Evolutionary conservation across 1,140 invertebrate genomes (phyloP).

Genomic region (Listronotus bonariensis): DNA sequence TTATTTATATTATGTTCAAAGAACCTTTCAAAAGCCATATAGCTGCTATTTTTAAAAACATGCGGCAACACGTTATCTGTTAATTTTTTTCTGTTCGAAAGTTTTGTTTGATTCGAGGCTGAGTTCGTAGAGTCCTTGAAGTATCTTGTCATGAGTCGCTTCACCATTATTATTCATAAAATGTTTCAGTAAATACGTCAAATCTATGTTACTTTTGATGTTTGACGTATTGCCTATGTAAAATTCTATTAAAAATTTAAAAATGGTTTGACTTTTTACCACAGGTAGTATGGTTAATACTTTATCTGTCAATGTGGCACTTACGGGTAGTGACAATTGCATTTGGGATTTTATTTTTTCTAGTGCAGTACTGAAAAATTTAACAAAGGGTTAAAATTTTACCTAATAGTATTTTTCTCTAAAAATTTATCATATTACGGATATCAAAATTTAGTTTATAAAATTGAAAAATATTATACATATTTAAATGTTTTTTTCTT

Average conservation of each 20-base stretch:
- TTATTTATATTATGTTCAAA: conserved; percentile 32
- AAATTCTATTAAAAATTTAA: conserved; percentile 35
- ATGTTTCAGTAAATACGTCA: conserved; percentile 19
- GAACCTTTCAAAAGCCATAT: conserved; percentile 36
- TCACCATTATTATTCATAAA: conserved; percentile 22
- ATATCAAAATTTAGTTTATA: too few species aligned
- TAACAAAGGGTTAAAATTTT: background rate
- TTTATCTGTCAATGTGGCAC: conserved; percentile 16
- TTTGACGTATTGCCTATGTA: conserved; percentile 8
- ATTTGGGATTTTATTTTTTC: background rate
- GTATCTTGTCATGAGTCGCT: conserved; percentile 8
- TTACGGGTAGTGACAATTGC: background rate
- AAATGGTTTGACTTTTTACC: conserved; percentile 27
- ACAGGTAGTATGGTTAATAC: conserved; percentile 19
- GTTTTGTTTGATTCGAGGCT: background rate
- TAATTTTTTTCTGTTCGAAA: conserved; percentile 20
- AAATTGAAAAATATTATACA: too few species aligned
- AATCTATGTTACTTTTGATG: conserved; percentile 16
- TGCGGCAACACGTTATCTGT: conserved; percentile 19
- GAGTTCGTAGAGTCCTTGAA: conserved; percentile 11
- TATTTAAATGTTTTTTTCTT: too few species aligned
- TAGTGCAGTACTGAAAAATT: conserved; percentile 6
- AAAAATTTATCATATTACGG: too few species aligned
- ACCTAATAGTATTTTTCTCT: too few species aligned
- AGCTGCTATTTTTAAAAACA: conserved; percentile 35